Percentiles rank a stretch among this genome's conserved stretches.
Conservation (phyloP, 2,113 vertebrate species). For the Picathartes gymnocephalus region DNA sequence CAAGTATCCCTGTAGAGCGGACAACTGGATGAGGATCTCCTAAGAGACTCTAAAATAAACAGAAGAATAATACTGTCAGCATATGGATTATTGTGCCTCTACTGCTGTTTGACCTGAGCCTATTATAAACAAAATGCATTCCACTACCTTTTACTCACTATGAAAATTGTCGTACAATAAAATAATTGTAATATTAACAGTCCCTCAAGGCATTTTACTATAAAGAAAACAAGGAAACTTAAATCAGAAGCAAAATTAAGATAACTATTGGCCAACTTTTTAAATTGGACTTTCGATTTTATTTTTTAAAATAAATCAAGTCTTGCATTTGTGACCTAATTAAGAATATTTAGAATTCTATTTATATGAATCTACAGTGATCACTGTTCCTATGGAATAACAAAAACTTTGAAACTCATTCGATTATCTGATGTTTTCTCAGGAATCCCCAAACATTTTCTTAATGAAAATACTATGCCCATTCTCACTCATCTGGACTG, state of each 20-base stretch:
- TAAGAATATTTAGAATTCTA: not conserved
- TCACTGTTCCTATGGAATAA: not conserved
- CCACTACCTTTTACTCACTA: not conserved
- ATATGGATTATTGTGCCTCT: not conserved
- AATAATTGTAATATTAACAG: not conserved
- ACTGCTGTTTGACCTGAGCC: not conserved
- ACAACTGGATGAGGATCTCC: conserved; percentile 87
- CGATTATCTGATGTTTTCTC: not conserved
- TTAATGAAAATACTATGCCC: not conserved
- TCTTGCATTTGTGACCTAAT: not conserved
- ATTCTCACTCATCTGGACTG: not conserved
- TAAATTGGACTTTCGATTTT: not conserved
- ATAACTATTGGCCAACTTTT: not conserved
- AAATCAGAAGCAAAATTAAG: not conserved
- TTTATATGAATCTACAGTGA: not conserved
- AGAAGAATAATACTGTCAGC: not conserved
- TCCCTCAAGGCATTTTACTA: not conserved
- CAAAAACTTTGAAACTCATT: not conserved
- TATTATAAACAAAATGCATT: not conserved
- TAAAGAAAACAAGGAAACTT: not conserved
- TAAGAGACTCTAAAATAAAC: conserved; percentile 79
- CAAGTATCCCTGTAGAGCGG: conserved; percentile 84
- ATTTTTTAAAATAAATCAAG: not conserved
- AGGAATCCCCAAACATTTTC: not conserved
- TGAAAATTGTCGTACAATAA: not conserved